Percentiles rank a stretch among this genome's conserved stretches.
These are phyloP conservation scores for Hemitrygon akajei DNA, from an alignment of 2,797 vertebrate species.

Conservation along the genomic window DNA sequence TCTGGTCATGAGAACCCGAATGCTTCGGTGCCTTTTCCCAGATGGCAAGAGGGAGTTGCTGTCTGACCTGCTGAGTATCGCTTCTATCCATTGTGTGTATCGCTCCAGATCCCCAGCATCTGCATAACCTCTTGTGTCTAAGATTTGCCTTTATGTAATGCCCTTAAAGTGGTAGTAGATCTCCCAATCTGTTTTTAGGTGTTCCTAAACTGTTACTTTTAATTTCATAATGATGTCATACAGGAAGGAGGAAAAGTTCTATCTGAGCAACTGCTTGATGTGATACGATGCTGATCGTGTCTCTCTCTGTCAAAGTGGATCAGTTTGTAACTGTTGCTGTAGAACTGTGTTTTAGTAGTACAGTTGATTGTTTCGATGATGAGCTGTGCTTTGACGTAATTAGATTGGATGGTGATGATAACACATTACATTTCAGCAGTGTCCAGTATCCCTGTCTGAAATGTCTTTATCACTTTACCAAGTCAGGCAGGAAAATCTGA, in stretches of 20 bases:
- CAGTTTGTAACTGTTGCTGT: neutral
- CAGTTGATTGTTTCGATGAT: neutral
- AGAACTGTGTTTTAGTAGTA: neutral
- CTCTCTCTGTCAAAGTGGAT: neutral
- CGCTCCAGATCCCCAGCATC: too few species aligned
- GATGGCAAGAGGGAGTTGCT: too few species aligned
- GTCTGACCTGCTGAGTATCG: too few species aligned
- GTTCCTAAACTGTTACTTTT: neutral
- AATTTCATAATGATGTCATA: neutral
- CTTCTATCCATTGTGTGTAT: too few species aligned
- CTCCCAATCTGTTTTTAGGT: neutral
- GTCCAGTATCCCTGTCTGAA: neutral
- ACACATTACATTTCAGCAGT: neutral
- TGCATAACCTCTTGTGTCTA: too few species aligned
- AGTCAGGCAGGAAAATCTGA: neutral
- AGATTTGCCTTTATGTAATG: neutral
- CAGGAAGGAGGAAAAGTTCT: neutral
- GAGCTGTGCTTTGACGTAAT: neutral
- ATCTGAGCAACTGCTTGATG: neutral
- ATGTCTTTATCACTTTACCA: neutral
- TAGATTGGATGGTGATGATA: neutral
- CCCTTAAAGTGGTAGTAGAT: neutral
- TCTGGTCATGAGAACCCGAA: too few species aligned
- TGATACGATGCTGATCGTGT: neutral
- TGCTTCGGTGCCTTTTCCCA: too few species aligned